Evolutionary conservation across 2,888 invertebrate genomes (phyloP).

Genomic region (Metacarcinus magister): DNA sequence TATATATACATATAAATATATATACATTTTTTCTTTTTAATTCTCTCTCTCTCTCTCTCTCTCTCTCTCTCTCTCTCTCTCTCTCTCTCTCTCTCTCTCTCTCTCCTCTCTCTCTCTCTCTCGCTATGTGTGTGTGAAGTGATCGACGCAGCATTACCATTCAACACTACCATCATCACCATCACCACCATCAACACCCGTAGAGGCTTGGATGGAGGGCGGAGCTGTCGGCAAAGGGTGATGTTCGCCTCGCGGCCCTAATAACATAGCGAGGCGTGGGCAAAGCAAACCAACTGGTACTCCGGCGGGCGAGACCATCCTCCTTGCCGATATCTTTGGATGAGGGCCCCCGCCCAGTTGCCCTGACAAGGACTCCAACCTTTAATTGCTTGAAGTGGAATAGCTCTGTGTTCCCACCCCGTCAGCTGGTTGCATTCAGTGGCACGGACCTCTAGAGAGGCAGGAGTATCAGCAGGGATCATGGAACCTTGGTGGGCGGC

Average conservation of each 20-base stretch:
- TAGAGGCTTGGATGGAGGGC: neutral
- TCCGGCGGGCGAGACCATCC: neutral
- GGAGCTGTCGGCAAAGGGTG: neutral
- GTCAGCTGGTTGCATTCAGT: conserved; percentile 36
- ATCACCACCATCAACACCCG: conserved; percentile 14
- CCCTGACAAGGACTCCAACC: neutral
- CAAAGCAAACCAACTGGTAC: neutral
- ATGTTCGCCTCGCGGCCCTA: neutral
- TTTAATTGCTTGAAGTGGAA: neutral
- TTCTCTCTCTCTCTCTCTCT: too few relatives aligned
- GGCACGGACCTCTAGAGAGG: neutral
- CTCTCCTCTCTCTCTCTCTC: conserved; percentile 39
- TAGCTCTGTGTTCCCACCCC: neutral
- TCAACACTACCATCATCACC: conserved; percentile 11
- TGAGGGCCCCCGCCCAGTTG: neutral
- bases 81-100: conserved; percentile 47
- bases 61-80: conserved; percentile 4
- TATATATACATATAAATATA: too few relatives aligned
- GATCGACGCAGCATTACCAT: neutral
- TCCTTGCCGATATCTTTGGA: neutral
- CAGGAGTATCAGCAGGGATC: neutral
- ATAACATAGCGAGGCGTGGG: conserved; percentile 40
- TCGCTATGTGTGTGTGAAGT: neutral
- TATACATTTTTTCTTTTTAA: too few relatives aligned
- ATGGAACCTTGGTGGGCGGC: neutral